A percentile compares a stretch with the other conserved stretches of the same genome.
phyloP scores from a whole-genome alignment of 2,888 invertebrate species.

The Chesias legatella region DNA sequence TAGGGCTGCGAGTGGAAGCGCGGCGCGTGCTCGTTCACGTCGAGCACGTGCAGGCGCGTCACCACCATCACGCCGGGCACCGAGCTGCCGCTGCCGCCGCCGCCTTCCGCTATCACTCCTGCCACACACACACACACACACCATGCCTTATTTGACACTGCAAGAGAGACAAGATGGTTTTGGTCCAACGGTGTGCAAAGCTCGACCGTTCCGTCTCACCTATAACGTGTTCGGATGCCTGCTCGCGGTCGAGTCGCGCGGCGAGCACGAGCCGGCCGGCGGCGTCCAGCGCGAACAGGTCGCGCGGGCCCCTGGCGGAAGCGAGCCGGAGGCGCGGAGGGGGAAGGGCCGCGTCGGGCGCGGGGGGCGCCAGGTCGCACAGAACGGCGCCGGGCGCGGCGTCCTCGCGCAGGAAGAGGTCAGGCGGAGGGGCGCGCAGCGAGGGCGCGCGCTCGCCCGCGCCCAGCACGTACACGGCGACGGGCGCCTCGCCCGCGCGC shows the following conservation, averaged over 20 bases:
- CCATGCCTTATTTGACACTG: too few species aligned
- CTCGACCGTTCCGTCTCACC: constrained; percentile 73
- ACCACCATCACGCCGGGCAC: constrained; percentile 85
- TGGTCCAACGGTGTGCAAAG: too few species aligned
- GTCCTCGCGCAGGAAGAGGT: constrained; percentile 89
- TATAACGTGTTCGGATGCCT: constrained; percentile 84
- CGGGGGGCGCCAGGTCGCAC: constrained; percentile 42
- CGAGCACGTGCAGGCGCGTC: constrained; percentile 89
- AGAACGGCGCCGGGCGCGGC: constrained; percentile 74
- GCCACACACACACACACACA: too few species aligned
- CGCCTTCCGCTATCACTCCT: constrained; percentile 62
- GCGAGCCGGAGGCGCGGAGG: constrained; percentile 41
- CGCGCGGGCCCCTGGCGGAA: constrained; percentile 72
- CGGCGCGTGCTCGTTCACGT: constrained; percentile 95
- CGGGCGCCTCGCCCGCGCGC: constrained; percentile 89
- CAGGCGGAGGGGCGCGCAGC: constrained; percentile 86
- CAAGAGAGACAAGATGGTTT: too few species aligned
- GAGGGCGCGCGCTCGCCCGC: constrained; percentile 85
- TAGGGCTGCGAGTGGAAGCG: constrained; percentile 92
- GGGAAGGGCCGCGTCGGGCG: constrained; percentile 25
- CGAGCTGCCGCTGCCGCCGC: constrained; percentile 47
- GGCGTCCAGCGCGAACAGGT: constrained; percentile 85
- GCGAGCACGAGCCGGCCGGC: constrained; percentile 87
- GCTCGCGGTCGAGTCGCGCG: constrained; percentile 88
- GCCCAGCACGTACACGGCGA: constrained; percentile 89